Base-by-base conservation (phyloP, 1,140 invertebrate species). In the Drosophila aff. region DNA sequence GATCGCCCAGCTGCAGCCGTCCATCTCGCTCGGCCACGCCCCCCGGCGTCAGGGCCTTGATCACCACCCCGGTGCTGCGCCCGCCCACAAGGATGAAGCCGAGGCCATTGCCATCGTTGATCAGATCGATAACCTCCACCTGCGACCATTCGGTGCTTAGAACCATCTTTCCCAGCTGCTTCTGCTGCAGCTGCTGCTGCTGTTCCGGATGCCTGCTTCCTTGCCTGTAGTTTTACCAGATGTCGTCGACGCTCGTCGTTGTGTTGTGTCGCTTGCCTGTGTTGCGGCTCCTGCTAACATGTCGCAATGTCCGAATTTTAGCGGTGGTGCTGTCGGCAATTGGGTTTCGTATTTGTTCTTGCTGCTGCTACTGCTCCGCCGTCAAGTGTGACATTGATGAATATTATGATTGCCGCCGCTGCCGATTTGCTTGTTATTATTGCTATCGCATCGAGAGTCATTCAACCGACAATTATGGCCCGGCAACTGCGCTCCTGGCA, bases 1-100 rank as follows among this genome's bases (percentile, higher is more conserved):
- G 98, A 93, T 99, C 98, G 15, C 98, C 98, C 93, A 97, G 96
- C 92, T 97, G 97, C 60, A 99, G 94, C 9, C 97, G 94, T 8
- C 96, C 96, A 94, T 99, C 97, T 94, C 97, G 95, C 93, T 99
- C 97, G 18, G 98, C 97, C 10, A 98, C 96, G 79, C 97, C 97
- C 23, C 97, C 98, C 15, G 97, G 97, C 21, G 98, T 94, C 53
- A 99, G 96, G 59, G 97, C 87, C 93, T 99, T 99, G 62, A 99
- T 97, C 10, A 99, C 98, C 57, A 99, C 98, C n/a, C 98, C 98
- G 23, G 98, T 99, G 92, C 97, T 98, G 52, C 97, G 94, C 10
- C 98, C 98, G 53, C 98, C 98, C 75, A 99, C 98, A 76, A 99
- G 97, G 57, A 98, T 98, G 94, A 99, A 99, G 59, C 95, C 95